These are phyloP conservation scores for Brachionus calyciflorus DNA, from an alignment of 1,140 invertebrate species.

Conservation along the genomic window DNA sequence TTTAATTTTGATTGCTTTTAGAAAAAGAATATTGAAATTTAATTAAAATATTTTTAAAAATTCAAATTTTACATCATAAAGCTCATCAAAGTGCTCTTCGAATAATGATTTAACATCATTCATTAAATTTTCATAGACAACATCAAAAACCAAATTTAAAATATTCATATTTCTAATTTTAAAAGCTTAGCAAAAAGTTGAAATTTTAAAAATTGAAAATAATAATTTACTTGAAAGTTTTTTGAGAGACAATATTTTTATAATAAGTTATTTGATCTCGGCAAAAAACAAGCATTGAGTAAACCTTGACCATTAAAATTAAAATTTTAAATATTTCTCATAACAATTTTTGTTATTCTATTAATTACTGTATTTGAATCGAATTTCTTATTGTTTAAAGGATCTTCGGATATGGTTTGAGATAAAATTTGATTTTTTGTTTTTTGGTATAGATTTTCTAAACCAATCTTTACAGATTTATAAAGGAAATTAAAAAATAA, in stretches of 20 bases:
- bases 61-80: constrained; percentile 4
- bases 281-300: constrained; percentile 23
- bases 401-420: too few species aligned
- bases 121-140: constrained; percentile 27
- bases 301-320: too few species aligned
- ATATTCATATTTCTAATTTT: not conserved
- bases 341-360: too few species aligned
- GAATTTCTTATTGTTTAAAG: too few species aligned
- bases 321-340: too few species aligned
- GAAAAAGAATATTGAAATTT: not conserved
- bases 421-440: not conserved
- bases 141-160: not conserved
- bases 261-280: constrained; percentile 30
- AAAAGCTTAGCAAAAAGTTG: too few species aligned
- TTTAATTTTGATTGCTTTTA: constrained; percentile 2
- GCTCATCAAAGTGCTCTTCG: constrained; percentile 30
- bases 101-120: not conserved
- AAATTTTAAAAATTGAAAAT: too few species aligned
- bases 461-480: constrained; percentile 25
- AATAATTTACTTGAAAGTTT: not conserved
- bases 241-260: not conserved
- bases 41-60: not conserved
- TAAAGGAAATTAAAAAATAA: not conserved
- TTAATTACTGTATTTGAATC: too few species aligned
- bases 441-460: constrained; percentile 6